Percentiles rank a stretch among this genome's conserved stretches.
phyloP scores from a whole-genome alignment of 1,140 invertebrate species.

The Plutomurus gul region DNA sequence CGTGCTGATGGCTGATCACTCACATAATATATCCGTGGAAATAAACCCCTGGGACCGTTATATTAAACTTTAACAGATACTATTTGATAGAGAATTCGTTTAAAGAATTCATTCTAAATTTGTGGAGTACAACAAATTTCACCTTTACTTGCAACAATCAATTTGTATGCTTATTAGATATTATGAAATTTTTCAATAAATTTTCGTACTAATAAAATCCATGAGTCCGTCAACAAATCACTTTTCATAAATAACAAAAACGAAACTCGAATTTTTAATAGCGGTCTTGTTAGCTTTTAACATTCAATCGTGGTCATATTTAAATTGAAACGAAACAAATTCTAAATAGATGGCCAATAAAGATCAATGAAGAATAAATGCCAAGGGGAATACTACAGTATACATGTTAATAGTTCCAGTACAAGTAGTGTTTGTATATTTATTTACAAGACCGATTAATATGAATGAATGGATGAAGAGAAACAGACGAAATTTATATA shows the following conservation, averaged over 20 bases:
- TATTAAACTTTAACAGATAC: too few species aligned
- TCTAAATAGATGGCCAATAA: background rate
- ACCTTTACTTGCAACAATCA: too few species aligned
- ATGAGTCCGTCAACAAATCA: too few species aligned
- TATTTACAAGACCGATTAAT: constrained; percentile 30
- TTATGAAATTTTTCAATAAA: too few species aligned
- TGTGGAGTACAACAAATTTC: too few species aligned
- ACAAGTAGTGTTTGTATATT: constrained; percentile 24
- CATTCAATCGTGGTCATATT: background rate
- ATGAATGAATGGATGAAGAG: constrained; percentile 26
- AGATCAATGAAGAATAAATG: constrained; percentile 4
- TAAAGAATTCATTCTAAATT: too few species aligned
- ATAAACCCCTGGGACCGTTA: too few species aligned
- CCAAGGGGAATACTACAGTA: background rate
- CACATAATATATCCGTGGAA: too few species aligned
- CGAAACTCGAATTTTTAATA: background rate
- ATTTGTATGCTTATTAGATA: too few species aligned
- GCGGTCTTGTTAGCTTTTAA: background rate
- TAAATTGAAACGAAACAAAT: background rate
- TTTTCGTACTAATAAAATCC: too few species aligned
- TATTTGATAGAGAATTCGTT: too few species aligned
- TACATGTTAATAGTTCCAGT: constrained; percentile 7
- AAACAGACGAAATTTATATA: constrained; percentile 29
- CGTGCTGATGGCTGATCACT: too few species aligned
- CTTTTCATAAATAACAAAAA: background rate